Percentiles rank a stretch among this genome's conserved stretches.
Evolutionary conservation across 2,113 vertebrate genomes (phyloP).

Genomic region (Protobothrops flavoviridis): DNA sequence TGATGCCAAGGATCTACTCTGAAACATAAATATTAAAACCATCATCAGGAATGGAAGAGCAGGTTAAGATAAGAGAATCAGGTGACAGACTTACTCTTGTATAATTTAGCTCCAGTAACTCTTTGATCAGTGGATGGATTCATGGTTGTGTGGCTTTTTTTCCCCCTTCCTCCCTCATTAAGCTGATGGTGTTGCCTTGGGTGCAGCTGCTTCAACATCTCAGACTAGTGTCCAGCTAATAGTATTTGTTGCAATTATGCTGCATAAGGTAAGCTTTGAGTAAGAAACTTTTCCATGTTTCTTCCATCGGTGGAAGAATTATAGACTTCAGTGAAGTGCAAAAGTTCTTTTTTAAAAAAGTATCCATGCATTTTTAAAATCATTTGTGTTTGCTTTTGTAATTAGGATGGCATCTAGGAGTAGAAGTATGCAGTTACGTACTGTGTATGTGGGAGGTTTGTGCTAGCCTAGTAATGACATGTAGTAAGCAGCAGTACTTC

Average conservation of each 20-base stretch:
- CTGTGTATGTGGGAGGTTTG: neutral
- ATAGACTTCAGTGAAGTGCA: neutral
- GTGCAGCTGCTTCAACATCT: constrained; percentile 97
- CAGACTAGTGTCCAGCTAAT: constrained; percentile 98
- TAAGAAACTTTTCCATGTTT: neutral
- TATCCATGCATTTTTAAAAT: neutral
- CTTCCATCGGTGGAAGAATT: neutral
- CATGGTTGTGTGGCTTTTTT: constrained; percentile 24
- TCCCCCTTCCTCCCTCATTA: constrained; percentile 15
- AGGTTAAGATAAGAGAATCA: neutral
- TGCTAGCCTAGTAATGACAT: neutral
- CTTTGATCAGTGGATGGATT: neutral
- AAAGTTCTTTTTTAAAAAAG: neutral
- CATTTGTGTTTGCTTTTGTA: neutral
- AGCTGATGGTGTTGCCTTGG: constrained; percentile 96
- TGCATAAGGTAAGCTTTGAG: constrained; percentile 88
- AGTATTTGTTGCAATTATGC: constrained; percentile 98
- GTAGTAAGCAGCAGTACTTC: neutral
- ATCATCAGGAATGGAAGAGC: neutral
- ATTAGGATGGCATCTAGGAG: neutral
- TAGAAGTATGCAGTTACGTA: neutral
- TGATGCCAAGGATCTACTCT: neutral
- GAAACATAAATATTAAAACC: neutral
- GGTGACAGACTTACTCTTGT: neutral
- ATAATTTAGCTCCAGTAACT: neutral